Conservation (phyloP, 2,888 invertebrate species). For the Aphodius granarius region DNA sequence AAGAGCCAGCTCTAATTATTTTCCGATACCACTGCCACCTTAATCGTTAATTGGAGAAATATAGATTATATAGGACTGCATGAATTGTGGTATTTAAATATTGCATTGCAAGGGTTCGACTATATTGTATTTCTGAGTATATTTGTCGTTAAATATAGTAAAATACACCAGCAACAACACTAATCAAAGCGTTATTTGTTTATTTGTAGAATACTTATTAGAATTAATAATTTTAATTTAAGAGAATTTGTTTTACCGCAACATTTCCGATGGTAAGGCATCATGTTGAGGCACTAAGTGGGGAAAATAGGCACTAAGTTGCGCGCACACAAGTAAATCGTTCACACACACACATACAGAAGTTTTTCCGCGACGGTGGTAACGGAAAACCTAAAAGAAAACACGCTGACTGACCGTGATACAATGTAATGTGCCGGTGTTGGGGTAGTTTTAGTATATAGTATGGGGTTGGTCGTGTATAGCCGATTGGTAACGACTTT, state of each 20-base stretch:
- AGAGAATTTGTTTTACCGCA: background rate
- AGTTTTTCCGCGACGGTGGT: background rate
- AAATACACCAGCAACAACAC: conserved; percentile 12
- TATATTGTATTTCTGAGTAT: background rate
- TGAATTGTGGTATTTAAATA: background rate
- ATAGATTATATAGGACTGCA: background rate
- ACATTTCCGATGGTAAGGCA: background rate
- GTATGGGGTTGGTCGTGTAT: conserved; percentile 41
- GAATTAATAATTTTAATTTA: background rate
- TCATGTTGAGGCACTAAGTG: background rate
- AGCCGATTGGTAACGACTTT: conserved; percentile 36
- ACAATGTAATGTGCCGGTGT: conserved; percentile 45
- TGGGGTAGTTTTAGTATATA: conserved; percentile 32
- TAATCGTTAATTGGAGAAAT: background rate
- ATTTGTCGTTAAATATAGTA: background rate
- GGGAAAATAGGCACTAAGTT: background rate
- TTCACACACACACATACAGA: background rate
- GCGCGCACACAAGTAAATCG: too few species aligned
- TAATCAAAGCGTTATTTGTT: conserved; percentile 7
- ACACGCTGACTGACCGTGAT: conserved; percentile 44
- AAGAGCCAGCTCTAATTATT: conserved; percentile 18
- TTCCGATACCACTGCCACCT: conserved; percentile 24
- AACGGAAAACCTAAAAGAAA: conserved; percentile 32
- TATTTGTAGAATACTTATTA: background rate
- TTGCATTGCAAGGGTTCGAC: background rate